Conservation (phyloP, 2,113 vertebrate species). For the Melanerpes formicivorus region DNA sequence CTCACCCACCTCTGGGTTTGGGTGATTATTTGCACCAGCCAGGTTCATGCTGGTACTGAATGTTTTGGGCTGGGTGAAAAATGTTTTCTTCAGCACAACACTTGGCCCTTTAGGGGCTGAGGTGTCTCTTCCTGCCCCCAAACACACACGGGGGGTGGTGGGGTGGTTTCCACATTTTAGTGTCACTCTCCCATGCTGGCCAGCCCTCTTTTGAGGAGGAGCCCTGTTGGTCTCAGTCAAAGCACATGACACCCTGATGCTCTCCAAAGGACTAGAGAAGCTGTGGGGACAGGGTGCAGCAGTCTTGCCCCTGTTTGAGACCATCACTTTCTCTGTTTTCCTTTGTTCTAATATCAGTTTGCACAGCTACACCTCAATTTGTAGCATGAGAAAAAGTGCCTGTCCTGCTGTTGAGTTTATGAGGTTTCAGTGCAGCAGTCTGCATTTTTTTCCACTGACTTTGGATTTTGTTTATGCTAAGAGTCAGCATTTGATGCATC, state of each 20-base stretch:
- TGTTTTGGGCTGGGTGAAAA: neutral
- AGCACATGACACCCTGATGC: neutral
- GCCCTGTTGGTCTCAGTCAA: neutral
- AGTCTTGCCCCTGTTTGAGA: neutral
- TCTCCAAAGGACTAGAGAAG: neutral
- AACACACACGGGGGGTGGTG: too few relatives aligned
- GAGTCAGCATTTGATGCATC: neutral
- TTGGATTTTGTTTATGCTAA: neutral
- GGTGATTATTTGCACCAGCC: neutral
- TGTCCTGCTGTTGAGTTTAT: neutral
- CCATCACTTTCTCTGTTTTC: neutral
- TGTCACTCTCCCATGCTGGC: rapidly evolving
- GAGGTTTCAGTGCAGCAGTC: neutral
- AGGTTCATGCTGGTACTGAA: neutral
- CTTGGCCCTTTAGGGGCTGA: neutral
- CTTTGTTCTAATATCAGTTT: neutral
- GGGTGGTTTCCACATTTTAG: neutral
- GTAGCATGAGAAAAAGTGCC: neutral
- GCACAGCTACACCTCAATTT: neutral
- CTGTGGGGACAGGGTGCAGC: rapidly evolving
- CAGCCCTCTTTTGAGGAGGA: neutral
- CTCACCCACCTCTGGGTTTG: too few relatives aligned
- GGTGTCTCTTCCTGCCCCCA: neutral
- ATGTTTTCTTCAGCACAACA: neutral
- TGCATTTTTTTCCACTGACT: neutral